Evolutionary conservation across 2,888 invertebrate genomes (phyloP), one percentile per base, ranked within the genome.

Genomic region (Andrena hattorfiana): DNA sequence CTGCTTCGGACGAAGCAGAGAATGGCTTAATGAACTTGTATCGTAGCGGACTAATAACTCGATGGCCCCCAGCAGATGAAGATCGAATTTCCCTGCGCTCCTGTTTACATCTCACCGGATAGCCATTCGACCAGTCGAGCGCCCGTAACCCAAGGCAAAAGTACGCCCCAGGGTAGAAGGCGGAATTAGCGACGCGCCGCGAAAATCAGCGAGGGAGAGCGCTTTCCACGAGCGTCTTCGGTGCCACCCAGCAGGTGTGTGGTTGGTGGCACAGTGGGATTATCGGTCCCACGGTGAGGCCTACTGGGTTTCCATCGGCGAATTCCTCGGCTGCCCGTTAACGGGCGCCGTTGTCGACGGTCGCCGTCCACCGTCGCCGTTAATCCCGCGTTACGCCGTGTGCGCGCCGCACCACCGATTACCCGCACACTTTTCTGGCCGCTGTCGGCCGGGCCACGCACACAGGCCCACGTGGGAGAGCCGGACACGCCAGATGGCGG

Each of bases 401-500:
- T 70, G 51, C 49, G 4, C 28, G 10, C 1, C 8, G 13, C 30
- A 70, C 66, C 70, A n/a, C 30, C 79, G 77, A 77, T 82, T 75
- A 80, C 81, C 59, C 64, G 35, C 67, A 63, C 77, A n/a, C 16
- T 54, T 62, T 49, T 51, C 59, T 32, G 51, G 23, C 23, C 63
- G 35, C 20, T 13, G 49, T 66, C 63, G 49, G n/a, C 30, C 16
- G 4, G 16, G 8, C 42, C 28, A 67, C 76, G 70, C 60, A 73
- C 66, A 78, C 87, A 28, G 13, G 16, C 35, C n/a, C 77, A 85
- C 85, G 90, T 90, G 89, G 91, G 90, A 89, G 89, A 90, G 89
- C 88, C 89, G 88, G 87, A 89, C 89, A 84, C 86, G 77, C 88
- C 87, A 90, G 87, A 90, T 90, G 90, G 42, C 84, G 88, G 86